Conservation (phyloP, 1,140 invertebrate genomes). For the Cherax quadricarinatus region DNA sequence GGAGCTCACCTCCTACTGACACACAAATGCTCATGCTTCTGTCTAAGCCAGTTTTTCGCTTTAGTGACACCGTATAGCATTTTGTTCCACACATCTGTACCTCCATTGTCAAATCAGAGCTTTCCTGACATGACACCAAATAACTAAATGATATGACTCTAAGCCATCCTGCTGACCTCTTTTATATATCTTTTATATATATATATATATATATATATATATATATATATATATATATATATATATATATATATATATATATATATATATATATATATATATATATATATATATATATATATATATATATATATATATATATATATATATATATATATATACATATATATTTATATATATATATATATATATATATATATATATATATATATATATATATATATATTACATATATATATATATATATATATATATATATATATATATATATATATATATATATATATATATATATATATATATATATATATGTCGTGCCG, state of each 20-base stretch:
- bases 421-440: conserved; percentile 38
- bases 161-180: too few species aligned
- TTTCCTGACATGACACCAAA: too few species aligned
- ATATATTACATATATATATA: conserved; percentile 38
- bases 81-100: too few species aligned
- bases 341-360: conserved; percentile 34
- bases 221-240: not conserved
- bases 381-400: not conserved
- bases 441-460: conserved; percentile 30
- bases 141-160: too few species aligned
- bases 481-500: conserved; percentile 38
- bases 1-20: too few species aligned
- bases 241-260: conserved; percentile 38
- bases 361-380: conserved; percentile 21
- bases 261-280: conserved; percentile 38
- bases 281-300: conserved; percentile 23
- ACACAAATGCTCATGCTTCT: too few species aligned
- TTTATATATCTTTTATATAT: too few species aligned
- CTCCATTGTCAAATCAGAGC: too few species aligned
- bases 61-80: too few species aligned
- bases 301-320: not conserved
- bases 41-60: too few species aligned
- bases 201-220: too few species aligned
- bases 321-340: conserved; percentile 38
- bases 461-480: not conserved